Percentiles rank a stretch among this genome's conserved stretches.
phyloP scores from a whole-genome alignment of 30 jellyfish, hydroid and myxozoan species.

The Hydractinia symbiolongicarpus region DNA sequence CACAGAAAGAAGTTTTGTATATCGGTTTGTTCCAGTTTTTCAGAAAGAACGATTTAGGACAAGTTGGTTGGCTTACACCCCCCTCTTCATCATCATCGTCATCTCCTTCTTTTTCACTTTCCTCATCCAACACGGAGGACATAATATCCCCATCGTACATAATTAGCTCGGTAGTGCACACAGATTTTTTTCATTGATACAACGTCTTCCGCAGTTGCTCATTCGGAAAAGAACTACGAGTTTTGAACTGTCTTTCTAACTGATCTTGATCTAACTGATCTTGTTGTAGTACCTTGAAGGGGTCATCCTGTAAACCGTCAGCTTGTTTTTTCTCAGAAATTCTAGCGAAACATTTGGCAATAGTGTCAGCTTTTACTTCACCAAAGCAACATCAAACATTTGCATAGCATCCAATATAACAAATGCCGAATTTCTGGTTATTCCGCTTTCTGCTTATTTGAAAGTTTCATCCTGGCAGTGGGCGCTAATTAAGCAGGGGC shows the following conservation, averaged over 20 bases:
- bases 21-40: constrained; percentile 6
- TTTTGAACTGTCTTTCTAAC: constrained; percentile 22
- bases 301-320: constrained; percentile 15
- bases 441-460: too few species aligned
- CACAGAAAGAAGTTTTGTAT: background rate
- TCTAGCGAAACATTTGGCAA: constrained; percentile 17
- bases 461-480: too few species aligned
- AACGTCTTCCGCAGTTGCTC: constrained; percentile 37
- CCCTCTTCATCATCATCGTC: constrained; percentile 27
- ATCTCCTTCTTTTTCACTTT: background rate
- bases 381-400: too few species aligned
- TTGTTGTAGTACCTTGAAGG: constrained; percentile 22
- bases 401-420: too few species aligned
- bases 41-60: background rate
- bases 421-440: too few species aligned
- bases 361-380: constrained; percentile 3
- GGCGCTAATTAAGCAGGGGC: too few species aligned
- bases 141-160: background rate
- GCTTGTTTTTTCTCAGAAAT: constrained; percentile 26
- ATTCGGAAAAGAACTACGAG: constrained; percentile 39
- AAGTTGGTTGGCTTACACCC: background rate
- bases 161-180: constrained; percentile 30
- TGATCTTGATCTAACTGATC: constrained; percentile 19
- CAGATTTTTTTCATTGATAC: constrained; percentile 23
- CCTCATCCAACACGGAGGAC: constrained; percentile 17